Evolutionary conservation across 2,113 vertebrate species (phyloP).

Genomic region (Nothobranchius kuhntae): DNA sequence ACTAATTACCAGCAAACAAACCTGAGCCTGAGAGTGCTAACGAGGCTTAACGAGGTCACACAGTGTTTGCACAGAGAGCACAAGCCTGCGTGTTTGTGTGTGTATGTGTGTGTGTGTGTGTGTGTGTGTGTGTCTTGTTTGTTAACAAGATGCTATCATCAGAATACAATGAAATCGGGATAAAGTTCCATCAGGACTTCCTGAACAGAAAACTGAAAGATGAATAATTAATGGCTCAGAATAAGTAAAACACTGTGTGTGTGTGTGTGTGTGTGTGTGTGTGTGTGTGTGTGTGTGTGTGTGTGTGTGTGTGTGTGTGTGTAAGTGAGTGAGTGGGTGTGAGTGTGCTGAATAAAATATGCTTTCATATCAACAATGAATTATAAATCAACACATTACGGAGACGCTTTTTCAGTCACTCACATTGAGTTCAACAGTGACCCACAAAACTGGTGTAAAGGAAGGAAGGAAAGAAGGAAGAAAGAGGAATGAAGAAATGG

Average conservation of each 20-base stretch:
- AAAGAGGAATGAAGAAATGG: no score
- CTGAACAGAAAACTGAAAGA: constrained; percentile 17
- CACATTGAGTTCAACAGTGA: constrained; percentile 15
- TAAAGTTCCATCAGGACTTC: constrained; percentile 30
- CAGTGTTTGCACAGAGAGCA: constrained; percentile 15
- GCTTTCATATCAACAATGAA: constrained; percentile 55
- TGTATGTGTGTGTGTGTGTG: constrained; percentile 14
- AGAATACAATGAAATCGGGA: constrained; percentile 11
- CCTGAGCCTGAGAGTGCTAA: constrained; percentile 45
- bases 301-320: constrained; percentile 17
- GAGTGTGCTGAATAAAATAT: constrained; percentile 54
- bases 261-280: constrained; percentile 17
- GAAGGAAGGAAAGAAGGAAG: no score
- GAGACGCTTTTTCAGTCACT: constrained; percentile 24
- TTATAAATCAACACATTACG: constrained; percentile 51
- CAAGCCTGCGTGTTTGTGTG: constrained; percentile 2
- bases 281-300: constrained; percentile 23
- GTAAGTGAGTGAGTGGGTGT: constrained; percentile 17
- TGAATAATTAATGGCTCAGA: constrained; percentile 49
- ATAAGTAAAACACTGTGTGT: constrained; percentile 29
- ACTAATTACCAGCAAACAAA: constrained; percentile 70
- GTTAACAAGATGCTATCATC: constrained; percentile 11
- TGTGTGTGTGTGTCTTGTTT: constrained; percentile 10
- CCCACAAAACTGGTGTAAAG: constrained; percentile 29
- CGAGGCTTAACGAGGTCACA: constrained; percentile 66